Conservation (phyloP, 2,113 vertebrate genomes). For the Lagopus leucura region DNA sequence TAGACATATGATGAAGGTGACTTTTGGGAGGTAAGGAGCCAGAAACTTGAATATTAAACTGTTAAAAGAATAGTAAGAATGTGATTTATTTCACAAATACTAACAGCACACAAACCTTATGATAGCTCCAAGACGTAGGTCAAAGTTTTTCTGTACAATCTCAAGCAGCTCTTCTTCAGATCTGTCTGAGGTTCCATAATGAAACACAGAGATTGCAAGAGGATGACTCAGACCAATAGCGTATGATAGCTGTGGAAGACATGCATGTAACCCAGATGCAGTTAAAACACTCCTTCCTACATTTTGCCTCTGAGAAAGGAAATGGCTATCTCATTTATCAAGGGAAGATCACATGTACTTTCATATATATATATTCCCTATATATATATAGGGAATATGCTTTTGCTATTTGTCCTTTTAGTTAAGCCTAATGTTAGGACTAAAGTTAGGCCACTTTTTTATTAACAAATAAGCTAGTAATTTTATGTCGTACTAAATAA, state of each 20-base stretch:
- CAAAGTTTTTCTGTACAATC: conserved; percentile 87
- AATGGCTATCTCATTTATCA: neutral
- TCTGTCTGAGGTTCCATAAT: conserved; percentile 84
- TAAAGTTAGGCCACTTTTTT: neutral
- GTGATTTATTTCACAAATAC: neutral
- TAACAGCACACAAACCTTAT: conserved; percentile 75
- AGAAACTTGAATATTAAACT: neutral
- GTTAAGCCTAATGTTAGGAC: neutral
- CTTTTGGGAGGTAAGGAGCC: neutral
- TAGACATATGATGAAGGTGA: neutral
- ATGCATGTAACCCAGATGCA: neutral
- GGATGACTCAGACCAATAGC: conserved; percentile 85
- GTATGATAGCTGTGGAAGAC: conserved; percentile 80
- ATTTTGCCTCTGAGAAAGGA: neutral
- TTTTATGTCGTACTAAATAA: neutral
- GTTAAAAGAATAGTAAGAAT: neutral
- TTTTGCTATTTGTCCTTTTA: neutral
- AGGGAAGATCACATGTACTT: neutral
- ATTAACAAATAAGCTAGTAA: neutral
- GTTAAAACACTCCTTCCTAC: neutral
- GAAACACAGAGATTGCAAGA: conserved; percentile 86
- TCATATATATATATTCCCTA: neutral
- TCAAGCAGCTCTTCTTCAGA: conserved; percentile 85
- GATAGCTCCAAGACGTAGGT: conserved; percentile 83
- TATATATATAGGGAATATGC: neutral